These are phyloP conservation scores for Calliopum simillimum DNA, from an alignment of 2,888 invertebrate species.

Conservation along the genomic window DNA sequence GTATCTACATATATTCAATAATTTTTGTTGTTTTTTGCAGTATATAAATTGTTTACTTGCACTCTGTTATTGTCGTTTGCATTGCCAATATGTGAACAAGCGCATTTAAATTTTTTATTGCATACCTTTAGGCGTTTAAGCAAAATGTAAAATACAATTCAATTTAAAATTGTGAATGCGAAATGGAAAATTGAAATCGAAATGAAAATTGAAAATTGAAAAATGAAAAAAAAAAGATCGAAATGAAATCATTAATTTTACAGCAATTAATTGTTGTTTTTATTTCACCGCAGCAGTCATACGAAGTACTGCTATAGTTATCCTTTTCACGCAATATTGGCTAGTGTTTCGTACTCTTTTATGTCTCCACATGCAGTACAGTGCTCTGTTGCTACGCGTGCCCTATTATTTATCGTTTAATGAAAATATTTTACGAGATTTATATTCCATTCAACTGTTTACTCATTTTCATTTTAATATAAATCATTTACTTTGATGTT, in stretches of 20 bases:
- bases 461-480: not conserved
- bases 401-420: too few relatives aligned
- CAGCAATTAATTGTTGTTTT: not conserved
- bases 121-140: conserved; percentile 31
- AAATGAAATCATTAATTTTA: too few relatives aligned
- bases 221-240: too few relatives aligned
- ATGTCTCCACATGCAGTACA: too few relatives aligned
- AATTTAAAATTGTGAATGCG: not conserved
- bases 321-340: too few relatives aligned
- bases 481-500: not conserved
- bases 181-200: too few relatives aligned
- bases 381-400: too few relatives aligned
- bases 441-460: not conserved
- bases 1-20: too few relatives aligned
- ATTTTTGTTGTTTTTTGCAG: not conserved
- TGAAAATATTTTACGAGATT: too few relatives aligned
- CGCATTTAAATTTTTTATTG: conserved; percentile 16
- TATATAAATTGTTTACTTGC: not conserved
- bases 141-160: conserved; percentile 26
- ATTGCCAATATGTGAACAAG: not conserved
- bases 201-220: too few relatives aligned
- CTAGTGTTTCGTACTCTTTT: too few relatives aligned
- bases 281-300: not conserved
- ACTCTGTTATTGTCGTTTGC: not conserved
- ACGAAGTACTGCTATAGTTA: too few relatives aligned